Evolutionary conservation across 2,888 invertebrate genomes (phyloP).

Genomic region (Noctua fimbriata): DNA sequence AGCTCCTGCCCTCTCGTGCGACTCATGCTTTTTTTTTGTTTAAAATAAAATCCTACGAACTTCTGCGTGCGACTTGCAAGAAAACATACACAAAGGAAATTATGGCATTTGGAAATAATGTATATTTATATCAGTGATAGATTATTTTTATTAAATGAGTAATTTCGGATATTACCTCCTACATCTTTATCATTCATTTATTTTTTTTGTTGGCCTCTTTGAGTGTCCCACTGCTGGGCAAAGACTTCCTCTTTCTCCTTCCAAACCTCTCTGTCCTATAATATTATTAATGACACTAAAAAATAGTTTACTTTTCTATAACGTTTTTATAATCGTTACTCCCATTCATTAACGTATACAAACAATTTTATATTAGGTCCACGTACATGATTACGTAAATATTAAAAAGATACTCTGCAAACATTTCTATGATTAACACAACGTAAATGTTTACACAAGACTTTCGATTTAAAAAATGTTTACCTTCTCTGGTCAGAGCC

Average conservation of each 20-base stretch:
- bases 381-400: not conserved
- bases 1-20: too few species aligned
- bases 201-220: too few species aligned
- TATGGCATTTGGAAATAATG: not conserved
- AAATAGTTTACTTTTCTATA: not conserved
- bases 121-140: not conserved
- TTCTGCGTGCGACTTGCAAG: not conserved
- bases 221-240: too few species aligned
- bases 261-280: too few species aligned
- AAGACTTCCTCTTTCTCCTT: too few species aligned
- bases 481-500: not conserved
- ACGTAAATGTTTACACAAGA: conserved; percentile 3
- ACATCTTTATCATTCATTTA: too few species aligned
- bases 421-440: not conserved
- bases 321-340: not conserved
- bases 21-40: not conserved
- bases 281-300: not conserved
- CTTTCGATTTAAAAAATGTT: not conserved
- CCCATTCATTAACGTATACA: not conserved
- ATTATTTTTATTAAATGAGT: not conserved
- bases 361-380: not conserved
- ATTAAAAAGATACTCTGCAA: not conserved
- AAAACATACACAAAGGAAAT: not conserved
- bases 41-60: not conserved
- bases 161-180: not conserved